Percentiles rank a stretch among this genome's conserved stretches.
Conservation (phyloP, 1,140 invertebrate species). For the Goniozus legneri region DNA sequence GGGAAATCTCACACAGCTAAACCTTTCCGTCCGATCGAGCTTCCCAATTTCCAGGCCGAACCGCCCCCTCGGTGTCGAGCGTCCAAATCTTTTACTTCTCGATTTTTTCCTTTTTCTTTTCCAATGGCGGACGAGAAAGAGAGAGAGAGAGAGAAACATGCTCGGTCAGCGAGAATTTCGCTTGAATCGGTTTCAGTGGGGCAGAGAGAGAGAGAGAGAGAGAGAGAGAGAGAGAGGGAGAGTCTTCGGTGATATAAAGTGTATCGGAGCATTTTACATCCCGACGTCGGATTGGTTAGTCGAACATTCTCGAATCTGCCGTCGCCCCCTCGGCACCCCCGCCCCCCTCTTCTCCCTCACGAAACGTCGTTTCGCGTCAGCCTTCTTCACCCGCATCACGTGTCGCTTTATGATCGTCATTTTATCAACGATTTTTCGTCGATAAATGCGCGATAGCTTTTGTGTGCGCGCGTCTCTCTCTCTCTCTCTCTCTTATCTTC, state of each 20-base stretch:
- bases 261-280: constrained; percentile 47
- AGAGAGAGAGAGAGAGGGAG: constrained; percentile 19
- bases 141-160: not conserved
- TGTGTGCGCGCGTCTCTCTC: not conserved
- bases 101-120: constrained; percentile 7
- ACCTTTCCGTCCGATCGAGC: constrained; percentile 24
- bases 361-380: no score
- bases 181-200: no score
- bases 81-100: no score
- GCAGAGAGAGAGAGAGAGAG: not conserved
- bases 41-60: constrained; percentile 16
- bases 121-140: constrained; percentile 4
- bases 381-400: not conserved
- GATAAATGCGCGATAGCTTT: not conserved
- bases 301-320: constrained; percentile 2
- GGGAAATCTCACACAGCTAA: constrained; percentile 20
- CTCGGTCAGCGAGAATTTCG: no score
- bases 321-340: not conserved
- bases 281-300: constrained; percentile 32
- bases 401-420: not conserved
- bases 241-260: constrained; percentile 43
- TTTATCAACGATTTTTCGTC: not conserved
- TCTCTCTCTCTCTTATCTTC: not conserved
- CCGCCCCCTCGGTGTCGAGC: constrained; percentile 5
- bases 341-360: no score